Conservation (phyloP, 1,140 invertebrate genomes). For the Habropoda laboriosa region DNA sequence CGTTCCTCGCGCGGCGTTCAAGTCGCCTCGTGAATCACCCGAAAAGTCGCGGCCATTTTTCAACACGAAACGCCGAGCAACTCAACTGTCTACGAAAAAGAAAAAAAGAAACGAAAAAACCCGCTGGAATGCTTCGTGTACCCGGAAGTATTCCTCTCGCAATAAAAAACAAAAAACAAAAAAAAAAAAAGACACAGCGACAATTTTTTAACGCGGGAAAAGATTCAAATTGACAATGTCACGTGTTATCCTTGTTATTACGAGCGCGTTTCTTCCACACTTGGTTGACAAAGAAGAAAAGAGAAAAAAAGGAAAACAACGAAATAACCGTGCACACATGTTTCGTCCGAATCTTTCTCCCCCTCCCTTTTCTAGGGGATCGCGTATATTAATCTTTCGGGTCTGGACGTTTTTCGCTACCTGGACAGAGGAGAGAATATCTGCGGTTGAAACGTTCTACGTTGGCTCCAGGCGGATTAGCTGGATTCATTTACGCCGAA, state of each 20-base stretch:
- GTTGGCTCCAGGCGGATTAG: slow-evolving; percentile 46
- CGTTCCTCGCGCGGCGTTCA: neutral
- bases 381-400: neutral
- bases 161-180: no score
- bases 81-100: neutral
- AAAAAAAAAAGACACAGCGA: slow-evolving; percentile 1
- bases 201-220: neutral
- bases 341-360: slow-evolving; percentile 3
- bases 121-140: slow-evolving; percentile 3
- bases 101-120: no score
- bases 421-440: neutral
- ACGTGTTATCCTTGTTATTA: neutral
- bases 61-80: neutral
- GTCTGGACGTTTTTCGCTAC: slow-evolving; percentile 4
- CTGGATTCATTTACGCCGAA: slow-evolving; percentile 53
- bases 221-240: neutral
- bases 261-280: no score
- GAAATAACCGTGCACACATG: neutral
- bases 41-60: slow-evolving; percentile 13
- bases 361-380: no score
- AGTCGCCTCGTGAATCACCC: neutral
- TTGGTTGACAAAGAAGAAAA: no score
- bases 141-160: slow-evolving; percentile 18
- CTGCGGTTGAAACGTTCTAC: slow-evolving; percentile 14
- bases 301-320: no score